Conservation (phyloP, 2,888 invertebrate species). For the Phymatocera aterrima region DNA sequence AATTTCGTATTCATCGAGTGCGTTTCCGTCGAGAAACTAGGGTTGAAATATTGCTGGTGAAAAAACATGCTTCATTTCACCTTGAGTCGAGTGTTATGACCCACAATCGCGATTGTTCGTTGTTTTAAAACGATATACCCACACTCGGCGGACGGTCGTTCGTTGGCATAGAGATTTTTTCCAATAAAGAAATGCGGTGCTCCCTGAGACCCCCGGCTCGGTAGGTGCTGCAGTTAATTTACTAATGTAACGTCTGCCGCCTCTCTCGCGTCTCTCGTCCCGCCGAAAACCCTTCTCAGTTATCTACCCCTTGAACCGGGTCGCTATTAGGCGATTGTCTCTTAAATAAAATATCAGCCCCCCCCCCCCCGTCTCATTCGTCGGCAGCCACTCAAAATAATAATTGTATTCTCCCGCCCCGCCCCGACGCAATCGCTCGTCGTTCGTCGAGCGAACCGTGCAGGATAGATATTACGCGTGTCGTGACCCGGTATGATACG, state of each 20-base stretch:
- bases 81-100: too few relatives aligned
- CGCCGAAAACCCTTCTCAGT: conserved; percentile 44
- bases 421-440: conserved; percentile 3
- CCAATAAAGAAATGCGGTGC: not conserved
- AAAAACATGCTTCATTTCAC: too few relatives aligned
- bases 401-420: conserved; percentile 62
- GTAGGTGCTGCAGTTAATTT: conserved; percentile 67
- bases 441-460: conserved; percentile 6
- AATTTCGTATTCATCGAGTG: not conserved
- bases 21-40: not conserved
- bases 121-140: too few relatives aligned
- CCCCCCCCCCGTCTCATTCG: conserved; percentile 54
- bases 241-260: conserved; percentile 65
- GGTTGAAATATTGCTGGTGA: too few relatives aligned
- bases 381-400: conserved; percentile 72
- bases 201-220: conserved; percentile 49
- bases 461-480: not conserved
- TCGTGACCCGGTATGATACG: not conserved
- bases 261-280: conserved; percentile 36
- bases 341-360: conserved; percentile 72
- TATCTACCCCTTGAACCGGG: conserved; percentile 58
- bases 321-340: conserved; percentile 73
- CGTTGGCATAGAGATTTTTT: not conserved
- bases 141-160: too few relatives aligned
- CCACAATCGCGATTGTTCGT: too few relatives aligned